Percentiles rank a stretch among this genome's conserved stretches.
phyloP scores from a whole-genome alignment of 2,113 vertebrate genomes.

The Muntiacus muntjak region DNA sequence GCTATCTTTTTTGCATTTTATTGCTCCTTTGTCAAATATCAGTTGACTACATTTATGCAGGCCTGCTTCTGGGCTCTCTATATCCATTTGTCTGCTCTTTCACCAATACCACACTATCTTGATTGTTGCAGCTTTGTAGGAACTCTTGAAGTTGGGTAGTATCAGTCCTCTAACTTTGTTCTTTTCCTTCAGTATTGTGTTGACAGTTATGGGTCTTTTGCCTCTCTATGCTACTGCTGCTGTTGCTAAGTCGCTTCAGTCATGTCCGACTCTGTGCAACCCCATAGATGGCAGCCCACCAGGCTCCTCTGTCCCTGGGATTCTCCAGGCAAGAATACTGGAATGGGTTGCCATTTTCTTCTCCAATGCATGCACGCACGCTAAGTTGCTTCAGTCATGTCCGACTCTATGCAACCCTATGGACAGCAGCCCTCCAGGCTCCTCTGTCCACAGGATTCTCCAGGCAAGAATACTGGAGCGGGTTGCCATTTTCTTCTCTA shows the following conservation, averaged over 20 bases:
- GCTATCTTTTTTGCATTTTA: neutral
- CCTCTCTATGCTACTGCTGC: neutral
- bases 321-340: neutral
- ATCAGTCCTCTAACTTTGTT: neutral
- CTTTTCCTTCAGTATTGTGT: neutral
- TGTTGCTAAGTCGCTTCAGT: neutral
- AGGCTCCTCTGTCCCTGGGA: neutral
- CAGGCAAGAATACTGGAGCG: neutral
- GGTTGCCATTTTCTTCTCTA: neutral
- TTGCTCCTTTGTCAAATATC: neutral
- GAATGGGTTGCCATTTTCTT: neutral
- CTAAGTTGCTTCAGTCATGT: neutral
- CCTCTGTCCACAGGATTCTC: neutral
- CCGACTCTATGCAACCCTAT: neutral
- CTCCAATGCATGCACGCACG: neutral
- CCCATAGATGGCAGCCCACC: neutral
- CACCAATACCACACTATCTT: neutral
- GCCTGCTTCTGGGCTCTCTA: neutral
- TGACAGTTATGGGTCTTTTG: neutral
- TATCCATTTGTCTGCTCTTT: neutral
- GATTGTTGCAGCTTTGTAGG: neutral
- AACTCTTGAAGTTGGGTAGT: neutral
- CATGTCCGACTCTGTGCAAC: neutral
- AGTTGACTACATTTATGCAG: neutral
- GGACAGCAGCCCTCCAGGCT: neutral